Evolutionary conservation across 2,113 vertebrate species (phyloP), one percentile per base, ranked within the genome.

Genomic region (Xiphophorus hellerii): DNA sequence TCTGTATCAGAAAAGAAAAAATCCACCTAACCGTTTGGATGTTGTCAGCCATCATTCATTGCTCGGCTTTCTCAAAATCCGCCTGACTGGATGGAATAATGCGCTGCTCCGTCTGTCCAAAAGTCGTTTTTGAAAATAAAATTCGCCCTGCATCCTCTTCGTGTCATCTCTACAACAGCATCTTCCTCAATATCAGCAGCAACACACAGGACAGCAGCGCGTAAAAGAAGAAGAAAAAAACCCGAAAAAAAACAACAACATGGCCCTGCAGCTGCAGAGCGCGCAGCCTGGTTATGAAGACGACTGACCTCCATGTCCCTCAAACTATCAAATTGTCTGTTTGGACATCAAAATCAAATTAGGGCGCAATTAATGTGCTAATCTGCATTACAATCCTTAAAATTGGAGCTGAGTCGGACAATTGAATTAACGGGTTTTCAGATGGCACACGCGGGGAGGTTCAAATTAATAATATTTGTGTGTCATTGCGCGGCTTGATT

Each of bases 351-450:
- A 87, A 80, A 92, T 93, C 89, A 74, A 93, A 92, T 93, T 92
- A 90, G 78, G 67, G 27, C 58, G 61, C 77, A 66, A 93, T 88
- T 93, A 95, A 95, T 93, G 89, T 74, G 91, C 93, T 94, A 95
- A 94, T 93, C 91, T 92, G 81, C 84, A 90, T 85, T 88, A 91
- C 90, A 91, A 92, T 93, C 90, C 84, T 85, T 69, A 84, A 86
- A 90, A 79, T 87, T 84, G 84, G 68, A 90, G 76, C 77, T 78
- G 84, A 91, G 87, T 88, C 78, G 65, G 81, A 93, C 90, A 94
- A 94, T 91, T 92, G 65, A 93, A 93, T 94, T 93, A 93, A 88
- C 89, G 86, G 72, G 78, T 94, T 94, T 93, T 91, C 89, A 83
- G 84, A 89, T 77, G 80, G 3, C 39, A 20, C 17, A 48, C 44